Conservation (phyloP, 1,140 invertebrate genomes). For the Brachionus rotundiformis region DNA sequence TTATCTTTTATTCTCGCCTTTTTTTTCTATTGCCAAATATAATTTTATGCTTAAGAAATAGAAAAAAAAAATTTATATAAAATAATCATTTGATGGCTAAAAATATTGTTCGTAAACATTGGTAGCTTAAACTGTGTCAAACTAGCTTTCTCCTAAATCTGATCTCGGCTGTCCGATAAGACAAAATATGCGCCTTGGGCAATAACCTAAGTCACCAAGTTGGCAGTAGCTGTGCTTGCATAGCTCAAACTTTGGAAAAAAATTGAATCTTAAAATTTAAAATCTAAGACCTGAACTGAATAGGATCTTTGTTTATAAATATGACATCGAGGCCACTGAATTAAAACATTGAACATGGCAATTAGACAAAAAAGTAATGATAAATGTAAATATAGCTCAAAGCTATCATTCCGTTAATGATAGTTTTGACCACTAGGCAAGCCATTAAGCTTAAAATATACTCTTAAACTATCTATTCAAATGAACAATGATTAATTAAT, state of each 20-base stretch:
- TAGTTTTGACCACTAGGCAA: conserved; percentile 34
- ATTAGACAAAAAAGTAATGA: background rate
- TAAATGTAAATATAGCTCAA: conserved; percentile 39
- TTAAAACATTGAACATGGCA: conserved; percentile 11
- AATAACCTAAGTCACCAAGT: too few relatives aligned
- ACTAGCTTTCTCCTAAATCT: background rate
- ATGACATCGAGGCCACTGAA: conserved; percentile 18
- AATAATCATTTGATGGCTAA: background rate
- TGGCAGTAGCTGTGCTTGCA: too few relatives aligned
- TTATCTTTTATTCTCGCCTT: conserved; percentile 23
- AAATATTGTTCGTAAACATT: background rate
- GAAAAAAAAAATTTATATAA: background rate
- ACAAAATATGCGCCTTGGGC: background rate
- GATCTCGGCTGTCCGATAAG: background rate
- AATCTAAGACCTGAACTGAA: background rate
- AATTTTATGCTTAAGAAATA: background rate
- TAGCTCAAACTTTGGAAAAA: background rate
- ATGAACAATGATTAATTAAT: conserved; percentile 39
- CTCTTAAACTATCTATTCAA: conserved; percentile 12
- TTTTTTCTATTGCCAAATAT: background rate
- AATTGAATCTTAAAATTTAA: background rate
- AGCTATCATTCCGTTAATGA: conserved; percentile 42
- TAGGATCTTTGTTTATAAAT: background rate
- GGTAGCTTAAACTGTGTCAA: conserved; percentile 15
- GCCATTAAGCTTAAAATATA: background rate